Evolutionary conservation across 2,888 invertebrate genomes (phyloP).

Genomic region (Matsumyia berberina): DNA sequence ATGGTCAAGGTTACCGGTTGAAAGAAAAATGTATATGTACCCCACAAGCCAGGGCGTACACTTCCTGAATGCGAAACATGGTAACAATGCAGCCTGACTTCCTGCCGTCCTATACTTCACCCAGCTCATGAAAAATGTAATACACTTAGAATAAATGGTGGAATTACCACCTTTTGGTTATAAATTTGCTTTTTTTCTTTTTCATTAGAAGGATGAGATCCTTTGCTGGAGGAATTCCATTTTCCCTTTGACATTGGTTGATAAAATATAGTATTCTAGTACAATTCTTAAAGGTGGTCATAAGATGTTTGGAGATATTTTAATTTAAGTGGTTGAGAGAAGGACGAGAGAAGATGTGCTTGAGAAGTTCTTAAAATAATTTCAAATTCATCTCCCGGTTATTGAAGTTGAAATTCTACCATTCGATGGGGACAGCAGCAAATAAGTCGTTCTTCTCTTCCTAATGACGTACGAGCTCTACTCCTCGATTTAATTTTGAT

Average conservation of each 20-base stretch:
- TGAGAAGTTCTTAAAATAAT: no score
- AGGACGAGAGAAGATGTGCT: no score
- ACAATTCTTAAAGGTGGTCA: no score
- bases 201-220: not conserved
- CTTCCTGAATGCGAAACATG: not conserved
- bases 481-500: no score
- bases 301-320: no score
- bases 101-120: not conserved
- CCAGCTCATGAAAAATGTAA: slow-evolving; percentile 17
- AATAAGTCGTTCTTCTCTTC: not conserved
- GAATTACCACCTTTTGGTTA: slow-evolving; percentile 19
- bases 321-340: not conserved
- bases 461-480: not conserved
- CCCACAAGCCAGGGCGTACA: not conserved
- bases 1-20: slow-evolving; percentile 29
- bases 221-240: not conserved
- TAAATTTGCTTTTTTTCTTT: slow-evolving; percentile 12
- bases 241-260: not conserved
- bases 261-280: slow-evolving; percentile 14
- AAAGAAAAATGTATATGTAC: not conserved
- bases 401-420: no score
- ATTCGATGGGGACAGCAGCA: no score
- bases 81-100: not conserved
- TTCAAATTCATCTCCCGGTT: no score
- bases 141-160: slow-evolving; percentile 26